Evolutionary conservation across 1,140 invertebrate genomes (phyloP).

Genomic region (Brachionus plicatilis): DNA sequence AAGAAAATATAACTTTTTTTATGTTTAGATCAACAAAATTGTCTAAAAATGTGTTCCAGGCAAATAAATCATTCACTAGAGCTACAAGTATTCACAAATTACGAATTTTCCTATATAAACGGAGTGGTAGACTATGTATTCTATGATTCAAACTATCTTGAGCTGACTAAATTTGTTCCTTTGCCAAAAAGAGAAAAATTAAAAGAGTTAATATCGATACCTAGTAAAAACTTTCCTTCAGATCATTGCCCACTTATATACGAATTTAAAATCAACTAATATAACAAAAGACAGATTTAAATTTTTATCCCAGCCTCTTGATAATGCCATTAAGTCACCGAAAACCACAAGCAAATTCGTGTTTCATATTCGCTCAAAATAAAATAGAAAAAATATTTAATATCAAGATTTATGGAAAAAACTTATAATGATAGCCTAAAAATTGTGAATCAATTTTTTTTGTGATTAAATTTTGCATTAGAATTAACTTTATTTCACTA

Average conservation of each 20-base stretch:
- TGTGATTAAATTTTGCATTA: too few species aligned
- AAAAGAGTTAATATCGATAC: not conserved
- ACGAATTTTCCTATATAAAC: not conserved
- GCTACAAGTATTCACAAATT: not conserved
- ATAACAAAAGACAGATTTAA: not conserved
- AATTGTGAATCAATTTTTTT: too few species aligned
- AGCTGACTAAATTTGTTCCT: not conserved
- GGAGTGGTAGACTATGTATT: not conserved
- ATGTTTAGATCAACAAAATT: not conserved
- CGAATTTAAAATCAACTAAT: conserved; percentile 16
- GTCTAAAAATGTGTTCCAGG: not conserved
- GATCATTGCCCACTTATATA: not conserved
- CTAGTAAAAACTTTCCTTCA: not conserved
- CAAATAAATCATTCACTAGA: not conserved
- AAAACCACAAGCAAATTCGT: too few species aligned
- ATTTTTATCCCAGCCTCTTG: too few species aligned
- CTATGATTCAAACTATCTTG: not conserved
- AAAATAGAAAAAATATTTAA: too few species aligned
- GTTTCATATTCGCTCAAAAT: too few species aligned
- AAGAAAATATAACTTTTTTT: not conserved
- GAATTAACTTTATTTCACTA: too few species aligned
- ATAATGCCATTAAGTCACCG: too few species aligned
- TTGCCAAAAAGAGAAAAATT: conserved; percentile 1
- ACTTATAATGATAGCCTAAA: too few species aligned
- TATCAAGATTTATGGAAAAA: too few species aligned